These are phyloP conservation scores for Cristatella mucedo DNA, from an alignment of 2,888 invertebrate genomes.

Conservation along the genomic window DNA sequence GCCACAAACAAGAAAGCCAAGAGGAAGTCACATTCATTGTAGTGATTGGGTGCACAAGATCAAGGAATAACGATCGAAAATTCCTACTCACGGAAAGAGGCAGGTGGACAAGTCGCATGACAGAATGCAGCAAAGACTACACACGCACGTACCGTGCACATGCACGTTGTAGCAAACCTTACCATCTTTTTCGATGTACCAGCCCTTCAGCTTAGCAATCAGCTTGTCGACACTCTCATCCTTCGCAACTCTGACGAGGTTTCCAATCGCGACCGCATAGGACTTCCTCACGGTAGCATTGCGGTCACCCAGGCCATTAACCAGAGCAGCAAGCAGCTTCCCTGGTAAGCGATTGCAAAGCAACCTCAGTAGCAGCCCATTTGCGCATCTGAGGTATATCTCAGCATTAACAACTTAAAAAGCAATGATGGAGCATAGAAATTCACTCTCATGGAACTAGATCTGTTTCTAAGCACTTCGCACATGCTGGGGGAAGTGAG, in stretches of 20 bases:
- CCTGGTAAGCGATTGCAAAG: constrained; percentile 31
- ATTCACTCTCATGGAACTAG: no score
- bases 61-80: no score
- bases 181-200: constrained; percentile 55
- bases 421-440: not conserved
- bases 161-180: constrained; percentile 10
- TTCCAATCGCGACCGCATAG: constrained; percentile 66
- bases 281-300: constrained; percentile 67
- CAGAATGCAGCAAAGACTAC: constrained; percentile 1
- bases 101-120: not conserved
- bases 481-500: not conserved
- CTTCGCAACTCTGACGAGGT: constrained; percentile 59
- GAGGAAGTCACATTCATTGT: no score
- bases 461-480: not conserved
- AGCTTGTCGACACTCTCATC: constrained; percentile 53
- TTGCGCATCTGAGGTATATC: no score
- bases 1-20: no score
- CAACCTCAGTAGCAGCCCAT: constrained; percentile 5
- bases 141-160: constrained; percentile 8
- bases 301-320: constrained; percentile 65
- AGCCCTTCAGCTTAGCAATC: constrained; percentile 47
- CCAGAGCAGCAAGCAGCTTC: constrained; percentile 49
- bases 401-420: no score
- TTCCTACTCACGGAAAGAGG: no score
- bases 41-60: no score